Evolutionary conservation across 2,113 vertebrate genomes (phyloP), one percentile per base, ranked within the genome.

Genomic region (Cyprinus carpio): DNA sequence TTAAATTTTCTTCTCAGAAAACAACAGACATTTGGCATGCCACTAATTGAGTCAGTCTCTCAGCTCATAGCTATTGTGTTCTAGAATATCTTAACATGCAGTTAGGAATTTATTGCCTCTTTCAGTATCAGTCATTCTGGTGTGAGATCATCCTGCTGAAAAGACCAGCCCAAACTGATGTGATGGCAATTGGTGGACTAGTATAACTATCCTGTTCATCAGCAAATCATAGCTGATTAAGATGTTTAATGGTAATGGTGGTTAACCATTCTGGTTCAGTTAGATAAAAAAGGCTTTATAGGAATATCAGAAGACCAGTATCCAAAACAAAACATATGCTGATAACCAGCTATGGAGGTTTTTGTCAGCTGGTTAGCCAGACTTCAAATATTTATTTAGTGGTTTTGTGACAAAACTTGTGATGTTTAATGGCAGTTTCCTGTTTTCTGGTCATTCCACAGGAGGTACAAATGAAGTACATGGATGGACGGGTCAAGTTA

Each of bases 391-490:
- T 40, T 10, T 43, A 49, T 64, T 64, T 64, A 65, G 27, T 23
- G 18, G 31, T 5, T 18, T 23, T 1, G 0, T 75, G 13, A 6
- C n/a, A 72, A 40, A 40, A 10, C 58, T 62, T 18, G 40, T 37
- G 29, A 31, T 46, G 31, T n/a, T 84, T 31, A n/a, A 65, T 74
- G 75, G 58, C 64, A 69, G 16, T 34, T 64, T 49, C 54, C 23
- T 8, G 7, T 40, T 13, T 25, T 78, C 11, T 43, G 15, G 65
- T 62, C 54, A 40, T 71, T 60, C 34, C 37, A n/a, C 91, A 99
- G 98, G 96, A 98, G 87, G 90, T 91, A 40, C 97, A 99, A 76
- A 97, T 99, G 97, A 96, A 95, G 67, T 93, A 94, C 89, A 99
- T 97, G 93, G 97, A 99, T 58, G 90, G 95, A 0, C 93, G 97